Conservation (phyloP, 2,797 vertebrate species). For the Chrosomus eos region DNA sequence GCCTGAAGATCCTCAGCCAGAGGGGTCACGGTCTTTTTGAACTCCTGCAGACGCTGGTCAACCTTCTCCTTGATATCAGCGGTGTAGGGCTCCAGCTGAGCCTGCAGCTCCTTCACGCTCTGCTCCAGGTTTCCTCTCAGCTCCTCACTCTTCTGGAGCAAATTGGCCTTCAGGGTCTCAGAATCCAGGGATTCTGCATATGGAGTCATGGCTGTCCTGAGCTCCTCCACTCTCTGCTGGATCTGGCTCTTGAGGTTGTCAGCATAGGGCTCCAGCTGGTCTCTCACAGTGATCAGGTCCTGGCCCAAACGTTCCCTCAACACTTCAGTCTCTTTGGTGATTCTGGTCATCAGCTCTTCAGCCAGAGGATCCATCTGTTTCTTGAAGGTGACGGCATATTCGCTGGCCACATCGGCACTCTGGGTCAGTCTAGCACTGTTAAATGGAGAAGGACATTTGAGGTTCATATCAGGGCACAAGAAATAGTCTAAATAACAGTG, state of each 20-base stretch:
- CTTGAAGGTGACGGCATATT: too few relatives aligned
- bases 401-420: conserved; percentile 53
- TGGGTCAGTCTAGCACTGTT: conserved; percentile 56
- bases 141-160: conserved; percentile 65
- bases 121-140: conserved; percentile 58
- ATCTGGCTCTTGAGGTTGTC: too few relatives aligned
- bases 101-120: conserved; percentile 63
- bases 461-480: neutral
- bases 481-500: neutral
- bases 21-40: conserved; percentile 73
- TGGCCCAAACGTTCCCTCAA: too few relatives aligned
- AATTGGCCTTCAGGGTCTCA: conserved; percentile 58
- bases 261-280: too few relatives aligned
- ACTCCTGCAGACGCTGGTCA: conserved; percentile 73
- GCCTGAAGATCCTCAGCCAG: conserved; percentile 70
- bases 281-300: too few relatives aligned
- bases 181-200: conserved; percentile 58
- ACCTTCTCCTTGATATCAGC: conserved; percentile 76
- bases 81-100: conserved; percentile 71
- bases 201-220: conserved; percentile 53
- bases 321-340: too few relatives aligned
- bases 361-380: too few relatives aligned
- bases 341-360: too few relatives aligned
- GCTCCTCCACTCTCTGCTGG: conserved; percentile 55
- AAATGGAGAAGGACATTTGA: neutral